phyloP scores from a whole-genome alignment of 2,797 vertebrate species.

The Gorsachius magnificus region DNA sequence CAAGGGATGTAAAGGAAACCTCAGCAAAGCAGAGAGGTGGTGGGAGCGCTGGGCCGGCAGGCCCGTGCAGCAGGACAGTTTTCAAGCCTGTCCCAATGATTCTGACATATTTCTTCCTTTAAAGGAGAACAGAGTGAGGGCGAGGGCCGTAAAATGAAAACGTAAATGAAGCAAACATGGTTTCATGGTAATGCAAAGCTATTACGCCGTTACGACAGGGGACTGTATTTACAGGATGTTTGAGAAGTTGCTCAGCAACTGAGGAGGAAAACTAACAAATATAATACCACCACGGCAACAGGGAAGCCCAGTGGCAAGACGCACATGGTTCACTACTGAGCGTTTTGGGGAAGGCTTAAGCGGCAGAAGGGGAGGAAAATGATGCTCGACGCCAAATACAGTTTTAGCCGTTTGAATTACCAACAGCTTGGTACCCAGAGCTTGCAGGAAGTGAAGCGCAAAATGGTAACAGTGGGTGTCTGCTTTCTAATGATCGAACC shows the following conservation, averaged over 20 bases:
- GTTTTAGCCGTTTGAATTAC: not conserved
- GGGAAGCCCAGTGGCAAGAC: not conserved
- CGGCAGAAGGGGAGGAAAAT: not conserved
- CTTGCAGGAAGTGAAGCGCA: not conserved
- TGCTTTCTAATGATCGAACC: not conserved
- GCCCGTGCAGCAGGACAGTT: not conserved
- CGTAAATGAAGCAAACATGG: not conserved
- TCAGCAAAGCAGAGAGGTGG: not conserved
- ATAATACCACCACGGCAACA: not conserved
- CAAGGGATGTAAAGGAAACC: not conserved
- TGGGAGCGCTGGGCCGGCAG: not conserved
- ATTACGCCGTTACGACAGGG: not conserved
- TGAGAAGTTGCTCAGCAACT: not conserved
- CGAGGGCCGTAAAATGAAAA: not conserved
- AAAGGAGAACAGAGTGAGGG: not conserved
- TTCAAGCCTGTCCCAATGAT: not conserved
- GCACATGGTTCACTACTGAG: not conserved
- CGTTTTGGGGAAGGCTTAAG: not conserved
- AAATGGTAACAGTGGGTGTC: not conserved
- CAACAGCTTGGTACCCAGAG: not conserved
- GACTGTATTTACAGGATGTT: not conserved
- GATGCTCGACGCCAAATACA: not conserved
- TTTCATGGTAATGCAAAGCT: not conserved
- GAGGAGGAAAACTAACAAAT: not conserved
- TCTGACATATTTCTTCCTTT: not conserved